phyloP scores from a whole-genome alignment of 2,888 invertebrate genomes.

The Amblyjoppa proteus region DNA sequence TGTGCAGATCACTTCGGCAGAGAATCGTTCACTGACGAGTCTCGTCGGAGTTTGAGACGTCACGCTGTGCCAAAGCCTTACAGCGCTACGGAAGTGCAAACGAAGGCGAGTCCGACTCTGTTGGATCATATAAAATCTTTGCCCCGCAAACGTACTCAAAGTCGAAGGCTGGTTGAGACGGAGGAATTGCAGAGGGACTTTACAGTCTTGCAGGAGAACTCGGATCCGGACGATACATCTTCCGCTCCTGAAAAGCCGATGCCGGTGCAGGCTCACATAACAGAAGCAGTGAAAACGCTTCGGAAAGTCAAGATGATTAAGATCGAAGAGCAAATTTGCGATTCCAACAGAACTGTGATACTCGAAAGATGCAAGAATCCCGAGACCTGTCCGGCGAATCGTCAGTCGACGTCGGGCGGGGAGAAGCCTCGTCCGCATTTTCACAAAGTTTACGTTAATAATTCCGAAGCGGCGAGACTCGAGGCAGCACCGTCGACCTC shows the following conservation, averaged over 20 bases:
- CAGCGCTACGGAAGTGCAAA: constrained; percentile 1
- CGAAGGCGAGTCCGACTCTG: constrained; percentile 13
- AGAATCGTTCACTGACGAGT: constrained; percentile 16
- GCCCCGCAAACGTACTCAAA: not conserved
- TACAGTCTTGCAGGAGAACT: not conserved
- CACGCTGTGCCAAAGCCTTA: constrained; percentile 41
- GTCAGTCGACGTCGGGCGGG: not conserved
- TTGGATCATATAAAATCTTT: constrained; percentile 12
- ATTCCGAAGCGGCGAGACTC: not conserved
- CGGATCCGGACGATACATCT: not conserved
- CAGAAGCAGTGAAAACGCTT: constrained; percentile 23
- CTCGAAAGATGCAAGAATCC: constrained; percentile 27
- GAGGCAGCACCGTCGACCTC: not conserved
- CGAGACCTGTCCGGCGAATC: constrained; percentile 24
- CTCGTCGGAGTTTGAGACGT: constrained; percentile 24
- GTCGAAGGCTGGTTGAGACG: not conserved
- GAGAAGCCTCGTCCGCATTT: constrained; percentile 26
- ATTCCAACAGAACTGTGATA: constrained; percentile 4
- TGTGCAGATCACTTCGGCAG: constrained; percentile 34
- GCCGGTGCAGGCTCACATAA: not conserved
- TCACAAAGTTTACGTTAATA: constrained; percentile 24
- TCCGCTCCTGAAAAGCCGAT: not conserved
- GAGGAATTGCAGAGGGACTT: not conserved
- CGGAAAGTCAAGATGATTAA: constrained; percentile 35
- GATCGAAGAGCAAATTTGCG: constrained; percentile 15